Evolutionary conservation across 2,113 vertebrate genomes (phyloP).

Genomic region (Peucedramus taeniatus): DNA sequence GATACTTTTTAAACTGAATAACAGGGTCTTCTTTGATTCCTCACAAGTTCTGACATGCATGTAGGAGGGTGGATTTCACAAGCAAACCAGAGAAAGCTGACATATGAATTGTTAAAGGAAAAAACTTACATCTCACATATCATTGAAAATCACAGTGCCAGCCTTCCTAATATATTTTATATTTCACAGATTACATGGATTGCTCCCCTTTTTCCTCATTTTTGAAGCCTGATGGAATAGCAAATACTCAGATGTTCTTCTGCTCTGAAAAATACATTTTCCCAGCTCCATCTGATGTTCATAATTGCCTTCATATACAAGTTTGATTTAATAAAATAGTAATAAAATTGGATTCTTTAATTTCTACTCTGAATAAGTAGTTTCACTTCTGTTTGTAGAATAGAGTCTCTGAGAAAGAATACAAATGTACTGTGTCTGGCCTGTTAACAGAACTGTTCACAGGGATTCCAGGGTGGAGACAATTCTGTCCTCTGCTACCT

Average conservation of each 20-base stretch:
- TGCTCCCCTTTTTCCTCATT: background rate
- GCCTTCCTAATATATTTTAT: background rate
- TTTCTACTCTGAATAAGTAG: background rate
- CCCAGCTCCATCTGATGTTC: background rate
- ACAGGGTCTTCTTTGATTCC: background rate
- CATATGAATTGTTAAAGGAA: background rate
- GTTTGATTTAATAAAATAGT: background rate
- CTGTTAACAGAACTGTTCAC: background rate
- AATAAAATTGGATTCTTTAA: background rate
- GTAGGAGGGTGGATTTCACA: background rate
- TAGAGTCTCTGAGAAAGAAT: background rate
- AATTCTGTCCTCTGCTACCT: background rate
- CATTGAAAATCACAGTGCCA: background rate
- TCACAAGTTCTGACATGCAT: background rate
- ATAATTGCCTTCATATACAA: background rate
- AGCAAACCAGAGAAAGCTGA: background rate
- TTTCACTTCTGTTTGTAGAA: background rate
- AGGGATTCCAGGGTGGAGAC: background rate
- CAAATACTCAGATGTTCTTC: background rate
- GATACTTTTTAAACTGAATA: background rate
- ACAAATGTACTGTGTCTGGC: background rate
- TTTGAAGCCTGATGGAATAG: background rate
- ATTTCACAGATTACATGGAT: background rate
- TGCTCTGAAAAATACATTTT: background rate
- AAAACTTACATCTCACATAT: background rate